Evolutionary conservation across 2,888 invertebrate species (phyloP), one percentile per base, ranked within the genome.

Genomic region (Agrotis clavis): DNA sequence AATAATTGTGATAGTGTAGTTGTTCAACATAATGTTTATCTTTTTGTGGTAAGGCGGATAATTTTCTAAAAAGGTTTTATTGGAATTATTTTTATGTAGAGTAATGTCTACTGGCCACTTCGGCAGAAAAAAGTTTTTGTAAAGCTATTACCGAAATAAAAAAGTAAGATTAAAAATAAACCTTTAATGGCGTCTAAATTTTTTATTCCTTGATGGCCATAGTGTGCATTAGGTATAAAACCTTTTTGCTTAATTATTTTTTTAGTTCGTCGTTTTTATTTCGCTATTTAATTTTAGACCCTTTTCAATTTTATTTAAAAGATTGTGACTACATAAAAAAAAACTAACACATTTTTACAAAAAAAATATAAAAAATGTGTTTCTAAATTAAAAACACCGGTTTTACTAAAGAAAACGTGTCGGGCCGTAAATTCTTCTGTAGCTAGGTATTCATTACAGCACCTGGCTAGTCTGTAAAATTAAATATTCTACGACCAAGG

Each of bases 401-500:
- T 65, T 16, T 47, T 9, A 25, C 21, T 7, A n/a, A 7, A 14
- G 11, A 30, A 13, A 21, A 56, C 35, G 16, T 48, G 14, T 48
- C 16, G 2, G n/a, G 1, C 2, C n/a, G 45, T 18, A 19, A 18
- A 59, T 4, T 19, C 50, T 19, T 59, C 9, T 67, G 14, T 62
- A 54, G 18, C 4, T 30, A 30, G 25, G 16, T n/a, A 35, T 56
- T 69, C 18, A 69, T 65, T 61, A 70, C 35, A 56, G 45, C 78
- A 81, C 74, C 79, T 78, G 68, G 19, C 45, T 19, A 70, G 51
- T 59, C 59, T 57, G 62, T 77, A 65, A 82, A 79, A 85, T 85
- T 87, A 77, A 83, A 81, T 78, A 86, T 86, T 82, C 78, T 64
- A 77, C 60, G 60, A 47, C 50, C n/a, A 60, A 61, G 74, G 50